phyloP scores from a whole-genome alignment of 2,888 invertebrate genomes.

The Luffia ferchaultella region DNA sequence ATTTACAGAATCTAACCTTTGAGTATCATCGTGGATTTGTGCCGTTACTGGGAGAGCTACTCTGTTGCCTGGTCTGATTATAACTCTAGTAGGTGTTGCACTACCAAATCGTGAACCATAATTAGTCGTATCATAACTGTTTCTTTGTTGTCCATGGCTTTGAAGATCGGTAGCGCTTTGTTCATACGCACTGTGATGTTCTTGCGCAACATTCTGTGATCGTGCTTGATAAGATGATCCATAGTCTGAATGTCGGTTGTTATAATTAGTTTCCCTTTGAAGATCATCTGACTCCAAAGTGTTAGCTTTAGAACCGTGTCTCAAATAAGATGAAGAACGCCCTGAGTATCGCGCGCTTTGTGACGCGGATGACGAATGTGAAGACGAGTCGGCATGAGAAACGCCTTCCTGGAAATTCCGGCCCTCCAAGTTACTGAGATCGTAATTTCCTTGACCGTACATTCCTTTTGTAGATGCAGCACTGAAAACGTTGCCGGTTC shows the following conservation, averaged over 20 bases:
- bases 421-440: constrained; percentile 41
- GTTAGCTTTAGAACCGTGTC: background rate
- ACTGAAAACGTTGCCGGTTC: constrained; percentile 42
- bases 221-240: background rate
- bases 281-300: background rate
- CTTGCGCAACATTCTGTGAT: background rate
- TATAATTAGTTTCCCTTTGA: background rate
- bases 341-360: background rate
- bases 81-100: constrained; percentile 32
- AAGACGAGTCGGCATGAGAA: constrained; percentile 23
- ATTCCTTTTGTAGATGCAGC: constrained; percentile 51
- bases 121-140: constrained; percentile 4
- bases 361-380: constrained; percentile 9
- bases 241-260: background rate
- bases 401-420: constrained; percentile 45
- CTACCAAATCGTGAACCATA: constrained; percentile 21
- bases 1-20: constrained; percentile 22
- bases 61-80: constrained; percentile 38
- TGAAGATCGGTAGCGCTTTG: background rate
- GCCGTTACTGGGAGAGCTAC: constrained; percentile 38
- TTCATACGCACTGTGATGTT: background rate
- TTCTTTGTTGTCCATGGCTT: background rate
- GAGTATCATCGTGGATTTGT: constrained; percentile 26
- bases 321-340: background rate
- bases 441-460: constrained; percentile 43